Base-by-base conservation (phyloP, 2,113 vertebrate genomes). In the Phylloscopus whistleri region DNA sequence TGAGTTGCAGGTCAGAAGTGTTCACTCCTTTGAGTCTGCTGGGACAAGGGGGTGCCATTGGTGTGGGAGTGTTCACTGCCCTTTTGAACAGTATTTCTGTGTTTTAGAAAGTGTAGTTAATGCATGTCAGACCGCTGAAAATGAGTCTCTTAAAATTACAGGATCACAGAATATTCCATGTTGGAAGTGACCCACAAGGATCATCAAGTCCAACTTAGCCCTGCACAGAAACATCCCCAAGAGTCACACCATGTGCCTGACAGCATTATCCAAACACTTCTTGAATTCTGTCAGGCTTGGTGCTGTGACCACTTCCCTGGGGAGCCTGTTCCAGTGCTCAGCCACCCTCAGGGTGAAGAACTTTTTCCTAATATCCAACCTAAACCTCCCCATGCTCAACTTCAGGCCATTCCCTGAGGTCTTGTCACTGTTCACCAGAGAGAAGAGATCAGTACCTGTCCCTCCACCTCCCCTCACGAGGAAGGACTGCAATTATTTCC, bases 391-490 rank as follows among this genome's bases (percentile, higher is more conserved):
- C 23, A 26, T 31, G 18, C 3, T 39, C 59, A 67, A 5, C 19
- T 74, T 52, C 8, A 30, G 37, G 60, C 44, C 15, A 11, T 44
- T 59, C 4, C 19, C 16, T 74, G 0, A 0, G 16, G 11, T 33
- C 24, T 53, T 46, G 33, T n/a, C 46, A 30, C 23, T 67, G 37
- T 23, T 39, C 0, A 0, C 33, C 28, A 59, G 37, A 52, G 37
- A 56, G 35, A 51, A 56, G 18, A 67, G 27, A 59, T 52, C 52
- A 43, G 26, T 31, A 31, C 21, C 26, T 43, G 6, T 19, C 14
- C 27, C 22, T 76, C 37, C 27, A 51, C 31, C 3, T 68, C 7
- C 44, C 17, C 27, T 59, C 44, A 77, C 0, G 0, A 77, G 17
- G 16, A 44, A 44, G 21, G 37, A 68, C 11, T 31, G 21, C 62